Evolutionary conservation across 2,797 vertebrate species (phyloP).

Genomic region (Benthosema pterotum): DNA sequence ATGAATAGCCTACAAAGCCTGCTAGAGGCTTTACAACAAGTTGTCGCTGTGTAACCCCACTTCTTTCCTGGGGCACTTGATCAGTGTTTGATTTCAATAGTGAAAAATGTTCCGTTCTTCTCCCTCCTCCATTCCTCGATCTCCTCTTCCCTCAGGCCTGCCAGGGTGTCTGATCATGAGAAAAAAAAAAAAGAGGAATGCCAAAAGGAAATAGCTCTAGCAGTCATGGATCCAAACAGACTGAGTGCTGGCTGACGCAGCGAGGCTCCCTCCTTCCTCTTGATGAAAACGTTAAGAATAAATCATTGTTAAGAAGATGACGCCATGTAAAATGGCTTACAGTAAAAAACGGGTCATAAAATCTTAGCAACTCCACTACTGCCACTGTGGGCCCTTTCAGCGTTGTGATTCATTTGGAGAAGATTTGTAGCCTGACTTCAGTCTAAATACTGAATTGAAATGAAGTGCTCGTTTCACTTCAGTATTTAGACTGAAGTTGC

Average conservation of each 20-base stretch:
- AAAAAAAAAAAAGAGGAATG: conserved; percentile 34
- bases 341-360: conserved; percentile 4
- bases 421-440: too few relatives aligned
- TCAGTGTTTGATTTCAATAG: conserved; percentile 28
- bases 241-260: conserved; percentile 28
- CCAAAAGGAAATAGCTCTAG: conserved; percentile 68
- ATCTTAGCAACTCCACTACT: conserved; percentile 1
- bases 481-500: too few relatives aligned
- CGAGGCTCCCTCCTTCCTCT: conserved; percentile 10
- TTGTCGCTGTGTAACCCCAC: conserved; percentile 19
- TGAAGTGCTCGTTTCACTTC: too few relatives aligned
- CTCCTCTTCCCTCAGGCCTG: conserved; percentile 49
- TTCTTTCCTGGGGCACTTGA: conserved; percentile 37
- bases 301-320: conserved; percentile 22
- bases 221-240: conserved; percentile 47
- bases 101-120: conserved; percentile 48
- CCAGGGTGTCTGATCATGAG: conserved; percentile 55
- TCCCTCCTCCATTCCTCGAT: conserved; percentile 15
- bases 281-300: background rate
- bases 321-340: conserved; percentile 3
- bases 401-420: background rate
- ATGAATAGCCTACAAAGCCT: conserved; percentile 11
- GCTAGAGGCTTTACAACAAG: conserved; percentile 26
- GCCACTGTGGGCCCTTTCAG: background rate
- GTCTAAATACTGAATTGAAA: too few relatives aligned